Evolutionary conservation across 2,797 vertebrate species (phyloP), one percentile per base, ranked within the genome.

Genomic region (Kryptolebias ocellatus): DNA sequence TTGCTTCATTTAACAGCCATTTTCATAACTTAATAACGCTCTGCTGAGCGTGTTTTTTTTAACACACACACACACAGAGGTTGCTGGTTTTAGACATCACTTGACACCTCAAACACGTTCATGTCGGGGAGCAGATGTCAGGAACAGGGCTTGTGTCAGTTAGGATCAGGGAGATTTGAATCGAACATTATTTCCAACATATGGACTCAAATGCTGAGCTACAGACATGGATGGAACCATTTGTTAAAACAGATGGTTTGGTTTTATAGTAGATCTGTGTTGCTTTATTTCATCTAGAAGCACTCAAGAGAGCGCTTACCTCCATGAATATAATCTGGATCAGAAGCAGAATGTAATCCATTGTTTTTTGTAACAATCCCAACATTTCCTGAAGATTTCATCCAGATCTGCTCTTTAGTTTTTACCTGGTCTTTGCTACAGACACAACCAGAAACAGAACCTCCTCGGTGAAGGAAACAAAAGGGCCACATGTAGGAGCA

Each of bases 61-160:
- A 59, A 47, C 61, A 53, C 51, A 47, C 61, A 18, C 72, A 59
- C 66, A 56, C 60, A 18, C 71, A 27, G 47, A 24, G 39, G 7
- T 28, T 18, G 54, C 70, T 77, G 59, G 16, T 64, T 81, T 80
- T 37, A 79, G 56, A 81, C 77, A 70, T 39, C 0, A 16, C 45
- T 17, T 16, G 6, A 18, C 46, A 49, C 46, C 64, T 31, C 45
- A 12, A 1, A n/a, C 34, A 55, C 52, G 20, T 49, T 67, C 37
- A 4, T 66, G 66, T 52, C 34, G 56, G 55, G 57, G 66, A 80
- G 76, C 87, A 87, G 79, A 78, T 86, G 83, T 79, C 83, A 81
- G 80, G 86, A 3, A 64, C 45, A 87, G 78, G 79, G 80, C 83
- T 75, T 18, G 44, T 78, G 60, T 70, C 53, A 64, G 68, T 54